Conservation (phyloP, 2,113 vertebrate species). For the Cnemophilus loriae region DNA sequence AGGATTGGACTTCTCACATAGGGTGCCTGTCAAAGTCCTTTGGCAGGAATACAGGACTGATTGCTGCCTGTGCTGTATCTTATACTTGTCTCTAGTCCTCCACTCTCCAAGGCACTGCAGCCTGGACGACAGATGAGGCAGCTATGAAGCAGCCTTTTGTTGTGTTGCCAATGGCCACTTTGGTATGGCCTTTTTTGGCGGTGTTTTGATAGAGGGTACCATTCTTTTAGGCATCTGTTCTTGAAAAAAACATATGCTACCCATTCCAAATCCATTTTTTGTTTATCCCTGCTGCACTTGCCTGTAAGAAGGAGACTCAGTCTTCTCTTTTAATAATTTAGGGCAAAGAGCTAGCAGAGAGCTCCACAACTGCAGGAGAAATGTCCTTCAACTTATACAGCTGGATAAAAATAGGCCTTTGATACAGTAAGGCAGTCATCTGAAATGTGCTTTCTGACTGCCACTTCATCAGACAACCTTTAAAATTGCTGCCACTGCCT, state of each 20-base stretch:
- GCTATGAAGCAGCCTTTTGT: not conserved
- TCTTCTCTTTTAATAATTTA: not conserved
- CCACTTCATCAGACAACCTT: not conserved
- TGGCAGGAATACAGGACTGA: no score
- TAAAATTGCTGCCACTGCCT: not conserved
- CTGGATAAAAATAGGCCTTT: not conserved
- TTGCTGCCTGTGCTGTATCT: not conserved
- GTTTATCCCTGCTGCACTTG: not conserved
- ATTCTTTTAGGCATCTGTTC: not conserved
- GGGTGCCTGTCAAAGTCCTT: not conserved
- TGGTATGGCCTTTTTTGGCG: not conserved
- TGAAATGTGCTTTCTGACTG: not conserved
- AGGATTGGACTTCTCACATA: not conserved
- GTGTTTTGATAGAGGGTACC: not conserved
- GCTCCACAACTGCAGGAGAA: not conserved
- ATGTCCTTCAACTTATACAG: not conserved
- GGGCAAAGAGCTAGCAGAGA: not conserved
- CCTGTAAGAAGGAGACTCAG: not conserved
- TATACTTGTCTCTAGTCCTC: not conserved
- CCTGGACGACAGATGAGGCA: not conserved
- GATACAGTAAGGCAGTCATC: not conserved
- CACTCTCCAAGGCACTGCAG: not conserved
- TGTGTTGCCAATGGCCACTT: not conserved
- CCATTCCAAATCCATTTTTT: not conserved
- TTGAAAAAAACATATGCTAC: not conserved